Percentiles rank a stretch among this genome's conserved stretches.
phyloP scores from a whole-genome alignment of 53 echinoderm and acorn worm species.

The Paelopatides confundens region DNA sequence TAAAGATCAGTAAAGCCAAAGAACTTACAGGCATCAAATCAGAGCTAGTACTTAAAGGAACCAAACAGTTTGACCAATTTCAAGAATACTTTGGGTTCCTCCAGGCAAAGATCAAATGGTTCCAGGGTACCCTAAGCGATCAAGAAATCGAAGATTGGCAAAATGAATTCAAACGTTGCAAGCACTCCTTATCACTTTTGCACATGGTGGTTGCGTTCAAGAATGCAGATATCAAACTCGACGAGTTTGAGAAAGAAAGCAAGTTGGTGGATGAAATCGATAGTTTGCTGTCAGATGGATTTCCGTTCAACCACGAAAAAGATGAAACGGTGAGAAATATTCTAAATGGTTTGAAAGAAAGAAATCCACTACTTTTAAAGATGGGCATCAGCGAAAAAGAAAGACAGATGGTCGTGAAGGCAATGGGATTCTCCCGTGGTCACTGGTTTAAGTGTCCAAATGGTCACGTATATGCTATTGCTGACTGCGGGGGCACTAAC shows the following conservation, averaged over 20 bases:
- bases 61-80: not conserved
- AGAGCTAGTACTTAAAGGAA: not conserved
- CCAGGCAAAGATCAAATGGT: not conserved
- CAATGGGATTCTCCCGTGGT: constrained; percentile 64
- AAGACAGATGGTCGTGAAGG: constrained; percentile 72
- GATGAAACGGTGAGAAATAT: not conserved
- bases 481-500: constrained; percentile 86
- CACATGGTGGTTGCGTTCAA: not conserved
- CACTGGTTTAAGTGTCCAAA: constrained; percentile 90
- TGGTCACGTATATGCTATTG: constrained; percentile 86
- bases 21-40: not conserved
- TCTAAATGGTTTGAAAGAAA: not conserved
- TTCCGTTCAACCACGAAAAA: not conserved
- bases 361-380: constrained; percentile 18
- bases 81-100: not conserved
- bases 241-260: not conserved
- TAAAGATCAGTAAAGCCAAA: not conserved
- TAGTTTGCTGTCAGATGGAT: constrained; percentile 46
- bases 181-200: not conserved
- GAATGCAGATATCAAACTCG: not conserved
- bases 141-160: constrained; percentile 72
- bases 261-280: constrained; percentile 21
- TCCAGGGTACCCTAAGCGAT: constrained; percentile 24
- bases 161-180: constrained; percentile 60
- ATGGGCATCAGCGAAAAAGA: constrained; percentile 70